Conservation (phyloP, 2,888 invertebrate genomes). For the Erebia epiphron region DNA sequence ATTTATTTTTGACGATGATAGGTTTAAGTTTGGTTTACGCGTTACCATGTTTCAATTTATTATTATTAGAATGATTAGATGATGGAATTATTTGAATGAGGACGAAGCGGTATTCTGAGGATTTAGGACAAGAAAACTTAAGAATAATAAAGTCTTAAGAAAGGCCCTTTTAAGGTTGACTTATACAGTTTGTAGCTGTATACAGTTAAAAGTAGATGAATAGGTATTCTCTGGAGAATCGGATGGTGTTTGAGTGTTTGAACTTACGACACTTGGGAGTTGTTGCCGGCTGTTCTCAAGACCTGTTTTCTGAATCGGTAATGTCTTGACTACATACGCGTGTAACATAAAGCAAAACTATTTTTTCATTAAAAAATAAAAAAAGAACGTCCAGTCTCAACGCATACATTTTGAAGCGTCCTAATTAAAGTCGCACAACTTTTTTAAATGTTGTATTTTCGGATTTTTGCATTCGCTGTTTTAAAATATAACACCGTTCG, state of each 20-base stretch:
- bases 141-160: conserved; percentile 8
- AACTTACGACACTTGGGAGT: no score
- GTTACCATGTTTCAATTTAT: neutral
- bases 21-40: neutral
- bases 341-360: no score
- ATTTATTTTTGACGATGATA: neutral
- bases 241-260: no score
- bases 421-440: neutral
- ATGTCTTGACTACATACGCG: no score
- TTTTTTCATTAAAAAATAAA: neutral
- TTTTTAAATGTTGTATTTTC: neutral
- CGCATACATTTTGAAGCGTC: neutral
- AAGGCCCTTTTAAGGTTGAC: conserved; percentile 3
- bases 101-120: conserved; percentile 3
- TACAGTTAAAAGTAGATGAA: no score
- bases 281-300: no score
- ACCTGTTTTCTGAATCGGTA: no score
- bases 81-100: no score
- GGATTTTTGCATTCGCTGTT: neutral
- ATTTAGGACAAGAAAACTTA: conserved; percentile 11
- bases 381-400: neutral
- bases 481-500: neutral
- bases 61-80: no score
- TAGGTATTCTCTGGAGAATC: no score
- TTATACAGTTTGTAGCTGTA: no score